phyloP scores from a whole-genome alignment of 2,797 vertebrate genomes.

The Malurus leucopterus region DNA sequence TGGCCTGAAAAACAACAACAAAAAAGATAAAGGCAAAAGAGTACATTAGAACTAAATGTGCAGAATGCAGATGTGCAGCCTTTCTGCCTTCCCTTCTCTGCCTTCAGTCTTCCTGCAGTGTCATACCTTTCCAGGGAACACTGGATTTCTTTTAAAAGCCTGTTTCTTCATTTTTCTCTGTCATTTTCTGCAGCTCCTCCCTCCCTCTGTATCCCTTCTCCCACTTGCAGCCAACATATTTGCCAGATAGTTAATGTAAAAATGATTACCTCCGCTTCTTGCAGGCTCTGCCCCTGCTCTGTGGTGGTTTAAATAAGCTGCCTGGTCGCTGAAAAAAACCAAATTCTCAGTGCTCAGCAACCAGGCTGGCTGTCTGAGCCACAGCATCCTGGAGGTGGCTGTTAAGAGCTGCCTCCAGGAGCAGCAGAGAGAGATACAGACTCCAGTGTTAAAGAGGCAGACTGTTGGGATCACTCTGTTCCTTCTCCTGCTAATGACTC shows the following conservation, averaged over 20 bases:
- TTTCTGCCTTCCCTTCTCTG: neutral
- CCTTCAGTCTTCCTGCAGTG: neutral
- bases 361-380: conserved; percentile 19
- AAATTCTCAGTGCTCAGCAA: conserved; percentile 2
- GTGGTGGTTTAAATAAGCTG: conserved; percentile 12
- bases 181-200: neutral
- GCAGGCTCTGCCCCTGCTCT: neutral
- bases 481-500: neutral
- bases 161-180: neutral
- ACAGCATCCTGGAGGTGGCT: neutral
- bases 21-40: neutral
- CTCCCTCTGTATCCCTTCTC: neutral
- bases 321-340: conserved; percentile 22
- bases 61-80: neutral
- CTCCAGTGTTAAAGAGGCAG: conserved; percentile 9
- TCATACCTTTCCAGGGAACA: neutral
- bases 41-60: neutral
- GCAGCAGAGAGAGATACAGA: conserved; percentile 40
- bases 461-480: neutral
- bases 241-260: conserved; percentile 24
- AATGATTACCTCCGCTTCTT: conserved; percentile 61
- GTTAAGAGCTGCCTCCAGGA: conserved; percentile 54
- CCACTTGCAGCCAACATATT: neutral
- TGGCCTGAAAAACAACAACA: neutral
- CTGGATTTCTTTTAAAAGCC: neutral